These are phyloP conservation scores for Thaumatotibia leucotreta DNA, from an alignment of 1,140 invertebrate genomes.

Conservation along the genomic window DNA sequence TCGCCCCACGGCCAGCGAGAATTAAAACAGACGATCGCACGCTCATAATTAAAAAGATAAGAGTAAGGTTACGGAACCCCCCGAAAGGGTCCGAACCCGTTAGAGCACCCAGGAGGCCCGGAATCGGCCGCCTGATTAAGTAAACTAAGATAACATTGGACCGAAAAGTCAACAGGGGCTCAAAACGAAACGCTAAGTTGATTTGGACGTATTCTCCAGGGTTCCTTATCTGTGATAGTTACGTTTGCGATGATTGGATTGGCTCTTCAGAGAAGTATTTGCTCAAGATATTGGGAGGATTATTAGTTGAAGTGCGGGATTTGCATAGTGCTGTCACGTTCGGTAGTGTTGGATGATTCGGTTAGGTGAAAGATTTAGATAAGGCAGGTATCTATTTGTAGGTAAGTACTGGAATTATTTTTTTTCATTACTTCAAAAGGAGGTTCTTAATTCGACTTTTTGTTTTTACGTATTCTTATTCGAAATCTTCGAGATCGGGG, in stretches of 20 bases:
- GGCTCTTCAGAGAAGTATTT: background rate
- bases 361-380: background rate
- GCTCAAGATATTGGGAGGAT: background rate
- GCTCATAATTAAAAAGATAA: constrained; percentile 13
- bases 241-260: background rate
- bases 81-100: background rate
- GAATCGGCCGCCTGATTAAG: constrained; percentile 3
- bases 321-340: background rate
- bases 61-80: background rate
- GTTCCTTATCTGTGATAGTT: background rate
- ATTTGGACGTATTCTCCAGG: background rate
- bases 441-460: no score
- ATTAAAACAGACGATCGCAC: constrained; percentile 8
- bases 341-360: background rate
- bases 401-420: no score
- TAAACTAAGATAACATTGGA: constrained; percentile 9
- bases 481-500: no score
- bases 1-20: background rate
- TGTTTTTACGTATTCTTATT: no score
- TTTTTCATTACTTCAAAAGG: no score
- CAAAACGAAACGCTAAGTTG: background rate
- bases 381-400: no score
- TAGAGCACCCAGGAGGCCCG: background rate
- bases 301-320: background rate
- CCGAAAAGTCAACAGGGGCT: constrained; percentile 4